phyloP scores from a whole-genome alignment of 2,797 vertebrate species.

The Ibycter americanus region DNA sequence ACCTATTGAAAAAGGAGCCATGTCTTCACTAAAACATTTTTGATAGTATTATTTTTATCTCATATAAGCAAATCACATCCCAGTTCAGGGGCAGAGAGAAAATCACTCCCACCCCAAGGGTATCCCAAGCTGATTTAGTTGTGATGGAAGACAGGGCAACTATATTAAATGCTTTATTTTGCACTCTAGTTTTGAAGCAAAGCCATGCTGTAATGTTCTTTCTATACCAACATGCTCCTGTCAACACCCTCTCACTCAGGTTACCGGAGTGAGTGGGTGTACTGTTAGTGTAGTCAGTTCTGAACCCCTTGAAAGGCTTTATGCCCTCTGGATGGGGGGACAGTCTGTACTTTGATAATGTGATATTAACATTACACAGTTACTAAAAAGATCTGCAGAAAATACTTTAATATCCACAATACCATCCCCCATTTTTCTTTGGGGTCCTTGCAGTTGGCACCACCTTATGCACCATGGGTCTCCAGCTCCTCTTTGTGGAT shows the following conservation, averaged over 20 bases:
- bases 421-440: background rate
- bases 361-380: background rate
- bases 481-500: constrained; percentile 46
- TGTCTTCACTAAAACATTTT: background rate
- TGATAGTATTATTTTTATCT: background rate
- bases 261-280: background rate
- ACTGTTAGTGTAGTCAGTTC: background rate
- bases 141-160: background rate
- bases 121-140: background rate
- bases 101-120: background rate
- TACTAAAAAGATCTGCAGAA: background rate
- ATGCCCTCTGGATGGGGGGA: background rate
- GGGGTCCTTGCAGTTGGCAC: background rate
- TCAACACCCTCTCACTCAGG: background rate
- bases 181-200: background rate
- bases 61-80: background rate
- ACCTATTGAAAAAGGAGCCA: background rate
- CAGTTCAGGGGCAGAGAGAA: background rate
- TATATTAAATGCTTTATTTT: background rate
- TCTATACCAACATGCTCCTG: background rate
- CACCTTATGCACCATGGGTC: background rate
- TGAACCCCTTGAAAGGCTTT: background rate
- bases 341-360: background rate
- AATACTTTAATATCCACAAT: background rate
- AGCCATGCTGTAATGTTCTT: background rate